Percentiles rank a stretch among this genome's conserved stretches.
These are phyloP conservation scores for Brachyistius frenatus DNA, from an alignment of 2,113 vertebrate species.

Conservation along the genomic window DNA sequence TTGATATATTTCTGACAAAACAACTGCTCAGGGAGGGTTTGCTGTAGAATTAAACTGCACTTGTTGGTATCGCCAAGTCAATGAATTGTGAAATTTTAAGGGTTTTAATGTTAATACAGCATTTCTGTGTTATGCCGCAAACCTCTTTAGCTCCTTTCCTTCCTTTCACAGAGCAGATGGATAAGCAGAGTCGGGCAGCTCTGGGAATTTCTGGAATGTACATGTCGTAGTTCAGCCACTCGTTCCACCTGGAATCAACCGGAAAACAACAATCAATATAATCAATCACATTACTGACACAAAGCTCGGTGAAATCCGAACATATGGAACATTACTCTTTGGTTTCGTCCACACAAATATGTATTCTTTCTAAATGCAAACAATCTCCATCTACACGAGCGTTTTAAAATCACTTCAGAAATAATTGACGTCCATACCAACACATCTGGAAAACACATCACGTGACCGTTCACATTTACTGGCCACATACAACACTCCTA, in stretches of 20 bases:
- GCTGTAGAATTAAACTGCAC: neutral
- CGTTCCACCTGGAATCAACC: slow-evolving; percentile 90
- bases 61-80: neutral
- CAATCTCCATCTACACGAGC: no score
- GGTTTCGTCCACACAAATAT: no score
- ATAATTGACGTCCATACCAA: no score
- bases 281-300: neutral
- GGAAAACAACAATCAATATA: slow-evolving; percentile 39
- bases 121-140: slow-evolving; percentile 10
- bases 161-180: slow-evolving; percentile 98
- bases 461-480: no score
- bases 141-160: slow-evolving; percentile 99
- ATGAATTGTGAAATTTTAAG: neutral
- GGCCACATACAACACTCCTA: no score
- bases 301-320: neutral
- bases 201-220: slow-evolving; percentile 97
- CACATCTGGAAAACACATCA: no score
- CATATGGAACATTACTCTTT: neutral
- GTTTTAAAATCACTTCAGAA: no score
- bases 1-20: no score
- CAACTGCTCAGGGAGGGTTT: neutral
- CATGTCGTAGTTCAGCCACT: slow-evolving; percentile 97
- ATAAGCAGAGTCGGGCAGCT: slow-evolving; percentile 96
- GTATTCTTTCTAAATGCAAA: no score
- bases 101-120: neutral